Conservation (phyloP, 2,113 vertebrate genomes). For the Pseudorasbora parva region DNA sequence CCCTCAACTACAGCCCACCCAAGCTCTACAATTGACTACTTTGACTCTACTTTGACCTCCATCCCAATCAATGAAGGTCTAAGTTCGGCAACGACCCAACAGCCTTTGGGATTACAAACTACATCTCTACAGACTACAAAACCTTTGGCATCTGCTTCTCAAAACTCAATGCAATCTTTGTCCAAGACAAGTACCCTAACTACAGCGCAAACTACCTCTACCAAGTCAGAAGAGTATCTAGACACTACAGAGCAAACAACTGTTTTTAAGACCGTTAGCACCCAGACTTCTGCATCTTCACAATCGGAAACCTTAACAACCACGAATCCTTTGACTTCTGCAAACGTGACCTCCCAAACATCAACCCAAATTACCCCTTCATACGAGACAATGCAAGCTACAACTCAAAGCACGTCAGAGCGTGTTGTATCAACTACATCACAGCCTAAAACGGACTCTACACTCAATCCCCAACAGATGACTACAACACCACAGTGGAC, state of each 20-base stretch:
- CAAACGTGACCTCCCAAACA: not conserved
- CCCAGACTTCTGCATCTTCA: not conserved
- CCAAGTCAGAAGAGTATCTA: not conserved
- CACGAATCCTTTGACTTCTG: not conserved
- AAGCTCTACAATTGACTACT: conserved; percentile 7
- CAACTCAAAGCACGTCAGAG: not conserved
- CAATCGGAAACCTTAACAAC: not conserved
- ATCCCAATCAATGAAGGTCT: not conserved
- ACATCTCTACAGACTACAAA: not conserved
- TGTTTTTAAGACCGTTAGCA: not conserved
- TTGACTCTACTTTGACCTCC: not conserved
- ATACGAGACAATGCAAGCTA: not conserved
- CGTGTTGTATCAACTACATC: not conserved
- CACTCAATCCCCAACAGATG: not conserved
- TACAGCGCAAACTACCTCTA: not conserved
- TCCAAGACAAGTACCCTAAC: not conserved
- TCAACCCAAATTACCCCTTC: not conserved
- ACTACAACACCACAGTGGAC: not conserved
- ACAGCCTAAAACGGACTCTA: not conserved
- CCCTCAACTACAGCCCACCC: not conserved
- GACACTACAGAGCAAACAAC: not conserved
- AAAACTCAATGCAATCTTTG: not conserved
- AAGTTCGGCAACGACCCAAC: not conserved
- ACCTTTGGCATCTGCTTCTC: not conserved
- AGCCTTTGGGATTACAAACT: conserved; percentile 7